Base-by-base conservation (phyloP, 2,888 invertebrate species). In the Aelia acuminata region DNA sequence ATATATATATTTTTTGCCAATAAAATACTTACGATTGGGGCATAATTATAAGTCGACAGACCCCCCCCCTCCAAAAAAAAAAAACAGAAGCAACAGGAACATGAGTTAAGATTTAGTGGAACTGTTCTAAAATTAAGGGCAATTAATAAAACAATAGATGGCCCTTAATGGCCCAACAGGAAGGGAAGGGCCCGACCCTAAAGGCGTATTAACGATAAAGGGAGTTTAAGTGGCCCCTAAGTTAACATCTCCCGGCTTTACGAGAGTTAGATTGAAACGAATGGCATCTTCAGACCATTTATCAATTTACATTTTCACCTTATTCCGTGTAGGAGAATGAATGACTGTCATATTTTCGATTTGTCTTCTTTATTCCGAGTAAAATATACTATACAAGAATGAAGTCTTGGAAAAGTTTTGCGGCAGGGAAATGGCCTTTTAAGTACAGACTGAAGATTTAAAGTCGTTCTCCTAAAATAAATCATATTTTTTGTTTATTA, bases 111-210 rank as follows among this genome's bases (percentile, higher is more conserved):
- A 57, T 57, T 57, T 57, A 57, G 26, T 57, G 57, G 26, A 57
- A 57, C 57, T 4, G 57, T 57, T 39, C 39, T 75, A 39, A 75
- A 39, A 75, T 75, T 75, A 75, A 75, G 39, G 75, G 39, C 22
- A 75, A 75, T 75, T 75, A 75, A 75, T 75, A 75, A 75, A 43
- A 75, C 75, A 75, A 75, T 39, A 75, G 75, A 75, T 75, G 22
- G 22, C 75, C 75, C 75, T 75, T 75, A 39, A 75, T 39, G 39
- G 75, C 8, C 75, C 75, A 1, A 35, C 39, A 43, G 75, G 75
- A 75, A 75, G 75, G 75, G 75, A 10, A 39, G 57, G 57, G 26
- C 75, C 35, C 1, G 31, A 35, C 70, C 35, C 70, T 35, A 10
- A 35, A 31, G 70, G 35, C 18, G 70, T 70, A 75, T 75, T 75